These are phyloP conservation scores for Ara ararauna DNA, from an alignment of 2,797 vertebrate genomes.

Conservation along the genomic window DNA sequence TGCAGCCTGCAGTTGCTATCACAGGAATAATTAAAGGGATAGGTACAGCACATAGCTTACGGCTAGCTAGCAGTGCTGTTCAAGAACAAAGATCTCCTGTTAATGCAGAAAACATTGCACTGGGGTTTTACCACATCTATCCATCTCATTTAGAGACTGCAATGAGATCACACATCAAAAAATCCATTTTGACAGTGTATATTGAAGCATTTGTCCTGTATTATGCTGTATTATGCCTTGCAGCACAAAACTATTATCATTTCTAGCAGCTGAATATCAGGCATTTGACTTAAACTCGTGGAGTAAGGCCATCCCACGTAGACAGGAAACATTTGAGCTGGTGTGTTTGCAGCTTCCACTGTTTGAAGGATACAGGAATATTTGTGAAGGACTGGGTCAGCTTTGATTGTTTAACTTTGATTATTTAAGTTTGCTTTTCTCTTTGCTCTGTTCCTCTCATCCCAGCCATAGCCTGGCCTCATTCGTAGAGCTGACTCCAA, in stretches of 20 bases:
- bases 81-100: neutral
- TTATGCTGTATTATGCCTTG: neutral
- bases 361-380: neutral
- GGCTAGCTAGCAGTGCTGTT: neutral
- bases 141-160: neutral
- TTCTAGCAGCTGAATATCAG: neutral
- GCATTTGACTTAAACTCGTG: neutral
- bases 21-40: neutral
- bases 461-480: neutral
- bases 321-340: neutral
- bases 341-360: neutral
- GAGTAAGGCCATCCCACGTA: neutral
- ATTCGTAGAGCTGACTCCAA: neutral
- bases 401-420: neutral
- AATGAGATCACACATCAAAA: slow-evolving; percentile 16
- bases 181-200: slow-evolving; percentile 32
- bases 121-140: neutral
- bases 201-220: neutral
- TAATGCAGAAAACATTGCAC: neutral
- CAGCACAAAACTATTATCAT: slow-evolving; percentile 10
- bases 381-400: neutral
- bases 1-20: neutral
- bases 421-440: neutral
- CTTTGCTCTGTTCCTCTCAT: neutral
- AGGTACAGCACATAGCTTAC: neutral